Base-by-base conservation (phyloP, 2,797 vertebrate genomes). In the Pelochelys cantorii region DNA sequence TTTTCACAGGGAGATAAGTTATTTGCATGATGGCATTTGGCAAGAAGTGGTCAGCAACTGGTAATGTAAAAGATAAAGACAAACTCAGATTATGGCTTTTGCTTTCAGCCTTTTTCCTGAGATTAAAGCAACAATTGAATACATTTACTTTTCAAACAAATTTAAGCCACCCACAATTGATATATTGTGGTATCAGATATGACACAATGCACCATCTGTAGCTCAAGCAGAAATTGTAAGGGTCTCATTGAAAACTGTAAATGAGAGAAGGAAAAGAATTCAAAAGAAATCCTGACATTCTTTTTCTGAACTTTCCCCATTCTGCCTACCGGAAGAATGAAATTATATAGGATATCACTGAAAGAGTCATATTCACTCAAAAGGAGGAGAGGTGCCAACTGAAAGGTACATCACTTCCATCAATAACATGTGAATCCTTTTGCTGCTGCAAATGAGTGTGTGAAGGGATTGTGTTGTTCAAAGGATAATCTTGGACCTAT, bases 21-120 rank as follows among this genome's bases (percentile, higher is more conserved):
- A 20, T 87, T 90, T 90, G 48, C 20, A 74, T 48, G 48, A 54
- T 48, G 83, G 23, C 31, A 71, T 53, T 57, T 84, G 90, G 82
- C 75, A 86, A 89, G 91, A 86, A 92, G 75, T 60, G 90, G 71
- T 88, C 53, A 89, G 31, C 14, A 27, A 79, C 83, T 86, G 54
- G 79, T 52, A 91, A 77, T 92, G 91, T 92, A 56, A 93, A 87
- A 92, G 42, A 79, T 65, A 85, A 92, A 93, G 77, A 31, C 52
- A 89, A 84, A 86, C 92, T 92, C 48, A 95, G 77, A 79, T 83
- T 93, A 42, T n/a, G 25, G 8, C 18, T 89, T 87, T 9, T 86
- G 83, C 81, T n/a, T 86, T 23, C n/a, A 54, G 68, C 23, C 2
- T 5, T 87, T 95, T 87, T 77, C 17, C 55, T 25, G 62, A 91